These are phyloP conservation scores for Pseudoips prasinana DNA, from an alignment of 2,888 invertebrate species.

Conservation along the genomic window DNA sequence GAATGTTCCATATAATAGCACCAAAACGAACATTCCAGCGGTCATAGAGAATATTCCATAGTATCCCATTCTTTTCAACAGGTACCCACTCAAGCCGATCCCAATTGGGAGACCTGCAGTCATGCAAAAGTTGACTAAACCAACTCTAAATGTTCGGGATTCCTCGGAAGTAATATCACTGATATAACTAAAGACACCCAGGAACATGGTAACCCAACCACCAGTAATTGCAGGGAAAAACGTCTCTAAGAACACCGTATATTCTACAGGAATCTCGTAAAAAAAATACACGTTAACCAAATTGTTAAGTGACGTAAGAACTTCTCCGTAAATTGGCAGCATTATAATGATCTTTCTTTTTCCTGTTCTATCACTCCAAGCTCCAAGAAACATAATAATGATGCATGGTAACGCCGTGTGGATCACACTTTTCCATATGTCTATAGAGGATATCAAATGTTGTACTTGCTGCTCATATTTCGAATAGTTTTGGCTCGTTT, in stretches of 20 bases:
- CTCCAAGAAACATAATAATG: slow-evolving; percentile 82
- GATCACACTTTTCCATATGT: slow-evolving; percentile 80
- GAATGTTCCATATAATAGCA: slow-evolving; percentile 87
- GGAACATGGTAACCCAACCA: slow-evolving; percentile 81
- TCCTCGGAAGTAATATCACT: slow-evolving; percentile 82
- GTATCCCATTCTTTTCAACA: slow-evolving; percentile 67
- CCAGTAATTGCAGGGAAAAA: slow-evolving; percentile 78
- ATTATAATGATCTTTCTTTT: slow-evolving; percentile 81
- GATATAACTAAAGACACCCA: slow-evolving; percentile 84
- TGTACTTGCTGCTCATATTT: slow-evolving; percentile 84
- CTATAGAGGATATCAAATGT: slow-evolving; percentile 79
- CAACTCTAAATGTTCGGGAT: slow-evolving; percentile 82
- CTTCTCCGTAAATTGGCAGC: slow-evolving; percentile 79
- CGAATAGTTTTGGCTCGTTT: slow-evolving; percentile 77
- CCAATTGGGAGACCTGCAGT: slow-evolving; percentile 82
- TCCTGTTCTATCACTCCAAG: slow-evolving; percentile 84
- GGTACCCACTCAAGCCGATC: slow-evolving; percentile 75
- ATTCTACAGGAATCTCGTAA: slow-evolving; percentile 79
- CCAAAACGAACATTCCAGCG: slow-evolving; percentile 71
- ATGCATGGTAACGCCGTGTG: slow-evolving; percentile 80
- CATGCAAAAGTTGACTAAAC: slow-evolving; percentile 83
- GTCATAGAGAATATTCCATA: slow-evolving; percentile 72
- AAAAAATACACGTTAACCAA: slow-evolving; percentile 81
- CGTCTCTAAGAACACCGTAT: slow-evolving; percentile 77
- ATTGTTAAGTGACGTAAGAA: slow-evolving; percentile 73